Conservation (phyloP, 2,888 invertebrate genomes). For the Gymnocheta viridis region DNA sequence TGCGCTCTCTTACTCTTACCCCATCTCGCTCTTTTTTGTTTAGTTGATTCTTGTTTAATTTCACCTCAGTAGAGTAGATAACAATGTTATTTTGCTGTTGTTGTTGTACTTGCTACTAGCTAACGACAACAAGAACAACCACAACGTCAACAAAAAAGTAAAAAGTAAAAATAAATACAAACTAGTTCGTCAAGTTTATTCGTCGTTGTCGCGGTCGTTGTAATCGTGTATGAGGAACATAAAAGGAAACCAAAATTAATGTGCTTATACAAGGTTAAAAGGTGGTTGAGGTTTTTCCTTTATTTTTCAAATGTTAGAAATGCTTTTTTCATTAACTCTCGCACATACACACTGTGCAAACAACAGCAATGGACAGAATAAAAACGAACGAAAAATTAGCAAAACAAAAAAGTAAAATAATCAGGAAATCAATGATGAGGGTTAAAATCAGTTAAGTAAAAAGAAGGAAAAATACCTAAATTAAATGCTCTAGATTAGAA, state of each 20-base stretch:
- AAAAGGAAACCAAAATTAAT: conserved; percentile 42
- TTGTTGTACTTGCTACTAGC: conserved; percentile 15
- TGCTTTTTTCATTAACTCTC: conserved; percentile 10
- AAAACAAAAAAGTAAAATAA: conserved; percentile 24
- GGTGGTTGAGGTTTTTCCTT: conserved; percentile 48
- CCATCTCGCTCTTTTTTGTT: background rate
- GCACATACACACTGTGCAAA: background rate
- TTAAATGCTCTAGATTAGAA: background rate
- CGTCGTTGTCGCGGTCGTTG: conserved; percentile 19
- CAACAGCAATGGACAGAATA: background rate
- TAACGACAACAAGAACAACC: too few relatives aligned
- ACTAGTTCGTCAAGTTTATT: conserved; percentile 2
- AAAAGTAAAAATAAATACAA: background rate
- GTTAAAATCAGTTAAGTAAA: background rate
- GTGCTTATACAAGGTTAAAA: conserved; percentile 46
- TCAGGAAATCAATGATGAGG: conserved; percentile 35
- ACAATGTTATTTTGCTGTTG: conserved; percentile 34
- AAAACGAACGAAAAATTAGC: conserved; percentile 6
- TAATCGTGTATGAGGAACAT: conserved; percentile 18
- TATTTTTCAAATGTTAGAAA: conserved; percentile 32
- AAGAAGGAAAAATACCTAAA: background rate
- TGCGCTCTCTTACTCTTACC: background rate
- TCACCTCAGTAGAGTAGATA: conserved; percentile 29
- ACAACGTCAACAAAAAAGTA: too few relatives aligned
- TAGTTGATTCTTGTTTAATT: conserved; percentile 9